Conservation (phyloP, 2,888 invertebrate genomes). For the Caenorhabditis japonica region DNA sequence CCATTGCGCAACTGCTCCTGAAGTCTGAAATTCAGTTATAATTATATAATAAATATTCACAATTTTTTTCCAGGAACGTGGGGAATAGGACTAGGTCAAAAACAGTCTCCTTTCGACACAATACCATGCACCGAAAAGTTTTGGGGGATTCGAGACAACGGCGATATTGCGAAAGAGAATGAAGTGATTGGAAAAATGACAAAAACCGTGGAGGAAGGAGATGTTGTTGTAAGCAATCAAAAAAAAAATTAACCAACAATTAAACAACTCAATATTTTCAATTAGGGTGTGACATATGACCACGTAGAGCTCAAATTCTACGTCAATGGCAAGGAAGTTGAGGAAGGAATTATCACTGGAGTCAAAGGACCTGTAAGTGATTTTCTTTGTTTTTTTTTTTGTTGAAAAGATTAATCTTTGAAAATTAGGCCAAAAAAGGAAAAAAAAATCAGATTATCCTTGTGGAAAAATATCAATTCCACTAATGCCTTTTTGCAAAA, state of each 20-base stretch:
- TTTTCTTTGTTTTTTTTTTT: too few species aligned
- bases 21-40: background rate
- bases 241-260: background rate
- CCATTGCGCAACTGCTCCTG: too few species aligned
- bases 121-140: conserved; percentile 82
- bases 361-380: conserved; percentile 87
- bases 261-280: too few species aligned
- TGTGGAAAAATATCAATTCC: too few species aligned
- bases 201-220: conserved; percentile 88
- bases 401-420: too few species aligned
- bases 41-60: too few species aligned
- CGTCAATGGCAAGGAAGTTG: conserved; percentile 90
- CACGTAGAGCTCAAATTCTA: conserved; percentile 95
- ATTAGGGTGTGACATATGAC: conserved; percentile 93
- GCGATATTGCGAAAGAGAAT: conserved; percentile 88
- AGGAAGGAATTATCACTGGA: conserved; percentile 88
- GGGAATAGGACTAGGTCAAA: conserved; percentile 93
- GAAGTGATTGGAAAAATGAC: conserved; percentile 84
- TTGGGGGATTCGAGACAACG: conserved; percentile 93
- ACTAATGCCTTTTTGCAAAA: too few species aligned
- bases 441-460: background rate
- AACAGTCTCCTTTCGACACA: conserved; percentile 88
- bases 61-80: conserved; percentile 84
- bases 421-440: background rate
- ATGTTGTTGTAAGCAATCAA: conserved; percentile 85